Evolutionary conservation across 2,888 invertebrate genomes (phyloP), one percentile per base, ranked within the genome.

Genomic region (Eurois occulta): DNA sequence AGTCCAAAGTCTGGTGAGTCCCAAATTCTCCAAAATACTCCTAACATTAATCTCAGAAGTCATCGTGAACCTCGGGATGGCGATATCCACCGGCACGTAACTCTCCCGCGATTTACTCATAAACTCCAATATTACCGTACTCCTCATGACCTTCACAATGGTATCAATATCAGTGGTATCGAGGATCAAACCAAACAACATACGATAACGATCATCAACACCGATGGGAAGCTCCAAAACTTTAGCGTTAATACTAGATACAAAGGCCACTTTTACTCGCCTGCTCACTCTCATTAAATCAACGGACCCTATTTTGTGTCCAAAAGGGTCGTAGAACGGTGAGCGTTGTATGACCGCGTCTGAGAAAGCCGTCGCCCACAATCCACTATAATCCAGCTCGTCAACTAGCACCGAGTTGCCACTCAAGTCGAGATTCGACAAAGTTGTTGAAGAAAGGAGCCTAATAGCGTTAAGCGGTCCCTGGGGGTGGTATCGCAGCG

Each of bases 361-460:
- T n/a, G 60, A 60, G 66, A 83, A 85, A 43, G 74, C 86, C 5
- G 66, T 70, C 1, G 66, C 55, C 72, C 74, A 68, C 18, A 88
- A 43, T 21, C 86, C 86, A 41, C 78, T 75, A 60, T 80, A 89
- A 41, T 72, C 80, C 18, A 86, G 48, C 35, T 72, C 13, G 24
- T 85, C 80, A 35, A 80, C 55, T 16, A 80, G 28, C 18, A 79
- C 67, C 1, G 77, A 83, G 58, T 80, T 78, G 48, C 84, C 84
- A 74, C 62, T 78, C 35, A 86, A 73, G 76, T 86, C 73, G 18
- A 68, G 38, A 69, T 69, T 76, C 64, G 62, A 16, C 62, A 66
- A 74, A 52, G 69, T 73, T 46, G 55, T 41, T 35, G 24, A 55
- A 58, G 80, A 68, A 52, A 84, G 48, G 46, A 43, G 28, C 32